Base-by-base conservation (phyloP, 2,113 vertebrate genomes). In the Hemibates koningsi region DNA sequence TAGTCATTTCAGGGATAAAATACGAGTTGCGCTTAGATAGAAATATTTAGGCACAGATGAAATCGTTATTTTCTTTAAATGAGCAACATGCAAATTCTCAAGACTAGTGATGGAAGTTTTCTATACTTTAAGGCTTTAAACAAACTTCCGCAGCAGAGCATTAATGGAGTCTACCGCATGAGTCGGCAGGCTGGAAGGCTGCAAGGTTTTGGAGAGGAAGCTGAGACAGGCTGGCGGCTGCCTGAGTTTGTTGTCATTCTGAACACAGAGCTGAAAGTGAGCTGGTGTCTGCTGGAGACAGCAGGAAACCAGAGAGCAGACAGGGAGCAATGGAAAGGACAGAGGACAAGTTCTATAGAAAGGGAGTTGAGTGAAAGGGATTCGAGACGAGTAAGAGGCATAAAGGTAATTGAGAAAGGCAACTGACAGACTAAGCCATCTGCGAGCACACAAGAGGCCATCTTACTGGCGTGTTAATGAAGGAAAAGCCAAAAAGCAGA, bases 221-320 rank as follows among this genome's bases (percentile, higher is more conserved):
- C 81, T 56, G 93, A 94, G 91, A 88, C 88, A 86, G 86, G 87
- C 90, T 92, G 90, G 89, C 57, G 82, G 90, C 89, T 89, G 89
- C 73, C 86, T 66, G 90, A 90, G 89, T 93, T 91, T 91, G 92
- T 95, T 95, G 94, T 95, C 92, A 95, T 96, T 95, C 95, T 82
- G 91, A 89, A 95, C 91, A 93, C 93, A 95, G 90, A 79, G 88
- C 86, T 90, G 92, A 93, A 91, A 94, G 88, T 83, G 85, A 93
- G 90, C 92, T 76, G 88, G 86, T 92, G 93, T 91, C 92, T 94
- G 92, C 88, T 73, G 76, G 90, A 89, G 90, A 89, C 43, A 43
- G 86, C 89, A 93, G 93, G 90, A 93, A 94, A 90, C 86, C 86
- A 92, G 86, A 88, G 87, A 85, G 89, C 91, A 83, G 90, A 90